Base-by-base conservation (phyloP, 37 sponge, comb jelly and placozoan genomes). In the Petrosia ficiformis region DNA sequence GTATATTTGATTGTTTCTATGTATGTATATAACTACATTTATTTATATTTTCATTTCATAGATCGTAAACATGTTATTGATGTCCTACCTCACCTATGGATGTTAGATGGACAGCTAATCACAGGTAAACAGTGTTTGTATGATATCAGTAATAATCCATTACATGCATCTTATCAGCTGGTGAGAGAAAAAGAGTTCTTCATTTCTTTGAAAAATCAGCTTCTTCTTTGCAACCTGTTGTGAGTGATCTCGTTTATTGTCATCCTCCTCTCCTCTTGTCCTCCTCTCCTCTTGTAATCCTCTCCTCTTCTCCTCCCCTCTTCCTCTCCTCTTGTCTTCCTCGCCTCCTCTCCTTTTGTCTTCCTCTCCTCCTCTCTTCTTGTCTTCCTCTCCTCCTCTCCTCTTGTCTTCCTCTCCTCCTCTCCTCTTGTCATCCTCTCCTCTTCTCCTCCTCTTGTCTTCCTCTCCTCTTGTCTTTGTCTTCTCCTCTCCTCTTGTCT, bases 61-160 rank as follows among this genome's bases (percentile, higher is more conserved):
- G 89, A 89, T 59, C 67, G 89, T 8, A 38, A 68, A n/a, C 89
- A 89, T 72, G 84, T 83, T 11, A 83, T 89, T 4, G 80, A 79
- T 56, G 41, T 70, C 24, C 72, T 89, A 1, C 89, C 89, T 31
- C 64, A 89, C 36, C 60, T 83, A 39, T 89, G 89, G 89, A 79
- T 83, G 83, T 60, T 89, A 37, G 89, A 89, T 74, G 84, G 80
- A 26, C 66, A 64, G 28, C 58, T 89, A 21, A 75, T 89, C 33
- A 83, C 89, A 34, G 84, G 84, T 84, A 35, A 65, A 35, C 37
- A n/a, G n/a, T n/a, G n/a, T n/a, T n/a, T n/a, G 35, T 1, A 3
- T 54, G 22, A 54, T 54, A 19, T 54, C 57, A 19, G 22, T 54
- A 22, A 54, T 22, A 54, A 54, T 22, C 57, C 21, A 22, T 54